Conservation (phyloP, 2,888 invertebrate genomes). For the Bombyx huttoni region DNA sequence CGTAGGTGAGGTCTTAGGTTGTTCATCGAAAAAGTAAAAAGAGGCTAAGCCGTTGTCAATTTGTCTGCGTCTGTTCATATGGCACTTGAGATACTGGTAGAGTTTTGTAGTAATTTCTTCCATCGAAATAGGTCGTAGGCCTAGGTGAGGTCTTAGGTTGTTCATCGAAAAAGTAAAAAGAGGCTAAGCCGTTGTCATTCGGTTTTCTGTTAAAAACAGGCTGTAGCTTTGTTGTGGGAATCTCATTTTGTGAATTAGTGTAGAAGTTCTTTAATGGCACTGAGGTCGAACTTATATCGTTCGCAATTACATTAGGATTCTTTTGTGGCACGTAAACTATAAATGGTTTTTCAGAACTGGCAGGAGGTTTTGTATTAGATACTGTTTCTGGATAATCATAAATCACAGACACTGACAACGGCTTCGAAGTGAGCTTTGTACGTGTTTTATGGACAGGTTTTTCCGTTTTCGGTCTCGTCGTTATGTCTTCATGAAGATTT, state of each 20-base stretch:
- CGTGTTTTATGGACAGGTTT: conserved; percentile 58
- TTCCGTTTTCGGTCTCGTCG: conserved; percentile 51
- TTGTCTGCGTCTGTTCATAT: conserved; percentile 34
- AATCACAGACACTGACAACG: conserved; percentile 57
- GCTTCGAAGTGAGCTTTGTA: conserved; percentile 64
- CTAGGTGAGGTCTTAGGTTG: conserved; percentile 70
- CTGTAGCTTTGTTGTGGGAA: conserved; percentile 67
- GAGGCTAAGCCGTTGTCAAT: conserved; percentile 69
- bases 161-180: conserved; percentile 80
- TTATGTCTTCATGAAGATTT: conserved; percentile 47
- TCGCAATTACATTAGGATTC: conserved; percentile 29
- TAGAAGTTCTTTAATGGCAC: conserved; percentile 76
- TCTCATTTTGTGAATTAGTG: conserved; percentile 67
- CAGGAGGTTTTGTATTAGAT: conserved; percentile 53
- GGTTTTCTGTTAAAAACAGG: conserved; percentile 60
- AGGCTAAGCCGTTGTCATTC: conserved; percentile 63
- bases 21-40: conserved; percentile 79
- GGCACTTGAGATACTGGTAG: conserved; percentile 33
- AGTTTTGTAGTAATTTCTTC: conserved; percentile 58
- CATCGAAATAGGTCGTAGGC: conserved; percentile 63
- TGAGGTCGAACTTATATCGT: conserved; percentile 71
- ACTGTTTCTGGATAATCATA: conserved; percentile 60
- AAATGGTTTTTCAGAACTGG: conserved; percentile 63
- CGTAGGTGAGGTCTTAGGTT: conserved; percentile 68
- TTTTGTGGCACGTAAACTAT: conserved; percentile 64